Percentiles rank a stretch among this genome's conserved stretches.
phyloP scores from a whole-genome alignment of 2,113 vertebrate species.

The Felis chaus region DNA sequence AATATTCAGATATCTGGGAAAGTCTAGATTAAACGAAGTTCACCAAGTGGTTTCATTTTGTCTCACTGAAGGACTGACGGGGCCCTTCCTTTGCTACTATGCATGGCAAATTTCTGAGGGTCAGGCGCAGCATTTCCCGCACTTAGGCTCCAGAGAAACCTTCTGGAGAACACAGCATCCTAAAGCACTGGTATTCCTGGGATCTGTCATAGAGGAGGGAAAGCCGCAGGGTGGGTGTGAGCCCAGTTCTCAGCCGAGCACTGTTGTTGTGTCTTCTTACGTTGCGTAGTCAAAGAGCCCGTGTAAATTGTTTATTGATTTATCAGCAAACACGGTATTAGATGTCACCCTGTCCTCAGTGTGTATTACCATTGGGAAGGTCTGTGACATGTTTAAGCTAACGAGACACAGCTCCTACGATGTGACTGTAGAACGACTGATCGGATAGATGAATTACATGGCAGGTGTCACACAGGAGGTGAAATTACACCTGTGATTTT shows the following conservation, averaged over 20 bases:
- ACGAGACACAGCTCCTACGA: not conserved
- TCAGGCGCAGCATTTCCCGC: not conserved
- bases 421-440: not conserved
- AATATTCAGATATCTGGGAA: not conserved
- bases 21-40: not conserved
- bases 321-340: not conserved
- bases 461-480: accelerated
- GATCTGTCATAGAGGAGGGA: not conserved
- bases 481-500: not conserved
- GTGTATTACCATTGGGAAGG: not conserved
- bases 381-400: not conserved
- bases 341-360: not conserved
- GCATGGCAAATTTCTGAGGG: not conserved
- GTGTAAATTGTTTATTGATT: not conserved
- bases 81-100: not conserved
- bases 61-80: not conserved
- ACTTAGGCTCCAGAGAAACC: not conserved
- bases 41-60: not conserved
- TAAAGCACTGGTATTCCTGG: not conserved
- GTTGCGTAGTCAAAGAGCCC: not conserved
- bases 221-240: not conserved
- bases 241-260: not conserved
- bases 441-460: not conserved
- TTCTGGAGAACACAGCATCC: not conserved
- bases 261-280: not conserved